Base-by-base conservation (phyloP, 2,888 invertebrate species). In the Adelphocoris suturalis region DNA sequence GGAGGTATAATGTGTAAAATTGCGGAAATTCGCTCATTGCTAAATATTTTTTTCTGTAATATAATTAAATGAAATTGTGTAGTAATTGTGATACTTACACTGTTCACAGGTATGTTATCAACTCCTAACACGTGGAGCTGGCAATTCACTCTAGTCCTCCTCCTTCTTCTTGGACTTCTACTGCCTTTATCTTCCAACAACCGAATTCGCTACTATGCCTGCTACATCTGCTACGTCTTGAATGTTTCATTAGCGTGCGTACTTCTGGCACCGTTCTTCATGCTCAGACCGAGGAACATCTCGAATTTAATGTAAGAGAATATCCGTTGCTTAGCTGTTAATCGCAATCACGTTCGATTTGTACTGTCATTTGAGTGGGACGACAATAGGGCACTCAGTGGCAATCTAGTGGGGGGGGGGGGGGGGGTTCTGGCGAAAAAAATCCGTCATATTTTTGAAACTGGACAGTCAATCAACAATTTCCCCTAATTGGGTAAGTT, bases 251-350 rank as follows among this genome's bases (percentile, higher is more conserved):
- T 91, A 4, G 52, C 90, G 19, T 85, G 91, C 13, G 81, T 91
- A 9, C 48, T 92, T 2, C 86, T 92, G 4, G 89, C 92, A n/a
- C 93, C 92, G 23, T 57, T 92, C 23, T 92, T 92, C 57, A 16
- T 92, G 23, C 78, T 92, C 16, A 91, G 92, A 57, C 92, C 92
- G 48, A 91, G 89, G 78, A 91, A 92, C 89, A 94, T 95, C 23
- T 94, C 94, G 91, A 95, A 95, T 92, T 94, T 94, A 48, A 81
- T 16, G 80, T 81, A 47, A 47, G 80, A 14, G 2, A 28, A 46
- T 52, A 1, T 52, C 16, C 12, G 2, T 16, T 52, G 7, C 37
- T 37, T 4, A 37, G 37, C 37, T 37, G 3, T 37, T 37, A 37
- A n/a, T n/a, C n/a, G n/a, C n/a, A n/a, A n/a, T n/a, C n/a, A n/a